Base-by-base conservation (phyloP, 2,797 vertebrate genomes). In the Kryptopterus vitreolus region DNA sequence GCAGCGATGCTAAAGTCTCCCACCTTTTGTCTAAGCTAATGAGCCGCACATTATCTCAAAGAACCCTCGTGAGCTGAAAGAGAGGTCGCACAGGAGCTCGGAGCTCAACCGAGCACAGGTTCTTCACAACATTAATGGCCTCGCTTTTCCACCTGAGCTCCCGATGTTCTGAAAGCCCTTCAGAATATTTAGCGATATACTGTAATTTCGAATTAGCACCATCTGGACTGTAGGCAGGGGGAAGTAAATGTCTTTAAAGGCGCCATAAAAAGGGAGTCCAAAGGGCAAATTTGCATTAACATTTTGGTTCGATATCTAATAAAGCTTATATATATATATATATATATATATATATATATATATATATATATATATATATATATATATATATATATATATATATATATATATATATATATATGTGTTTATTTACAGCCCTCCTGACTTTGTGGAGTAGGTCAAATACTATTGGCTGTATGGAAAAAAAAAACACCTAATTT, bases 11-110 rank as follows among this genome's bases (percentile, higher is more conserved):
- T 68, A 81, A n/a, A 77, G 59, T 24, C 83, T 75, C 81, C 53
- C 81, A 85, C 85, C 72, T 83, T 83, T 83, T 24, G 84, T 85
- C 82, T 86, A 58, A 83, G 79, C 81, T 93, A 94, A 94, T 94
- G 93, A 93, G 93, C 87, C 87, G 89, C 89, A 84, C 85, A 90
- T 93, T 93, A 93, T 92, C 91, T 92, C 82, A 83, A 89, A 91
- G 90, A 90, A 86, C 88, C 81, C 87, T 85, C 69, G 86, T 89
- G 90, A 93, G 92, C 91, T 90, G 88, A 87, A 89, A 89, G 90
- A 48, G 58, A 76, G 79, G 81, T 52, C 73, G 53, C 57, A 5
- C 53, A 6, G 29, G 71, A 71, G 74, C 46, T 80, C 66, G 79
- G 22, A 55, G 53, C 33, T n/a, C 66, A 31, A 65, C 38, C 7